Evolutionary conservation across 2,888 invertebrate species (phyloP).

Genomic region (Diaphora mendica): DNA sequence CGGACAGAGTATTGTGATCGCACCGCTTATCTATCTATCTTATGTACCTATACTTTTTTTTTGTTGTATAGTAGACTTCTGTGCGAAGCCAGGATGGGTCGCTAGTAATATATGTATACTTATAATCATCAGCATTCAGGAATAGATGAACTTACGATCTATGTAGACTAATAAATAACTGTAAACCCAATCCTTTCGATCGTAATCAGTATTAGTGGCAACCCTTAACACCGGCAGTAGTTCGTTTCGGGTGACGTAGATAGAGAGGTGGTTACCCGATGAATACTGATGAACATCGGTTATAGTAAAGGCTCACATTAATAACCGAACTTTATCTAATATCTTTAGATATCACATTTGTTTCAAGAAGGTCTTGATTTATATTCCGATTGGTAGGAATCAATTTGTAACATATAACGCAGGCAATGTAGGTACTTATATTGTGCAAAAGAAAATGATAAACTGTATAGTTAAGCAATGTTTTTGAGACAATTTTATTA

Average conservation of each 20-base stretch:
- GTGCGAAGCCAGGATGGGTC: no score
- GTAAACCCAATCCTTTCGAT: neutral
- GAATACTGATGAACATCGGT: conserved; percentile 48
- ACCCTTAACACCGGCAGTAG: conserved; percentile 44
- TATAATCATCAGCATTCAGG: no score
- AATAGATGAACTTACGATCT: neutral
- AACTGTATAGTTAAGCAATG: no score
- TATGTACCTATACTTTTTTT: no score
- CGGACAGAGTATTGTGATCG: no score
- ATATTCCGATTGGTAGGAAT: neutral
- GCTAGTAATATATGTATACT: no score
- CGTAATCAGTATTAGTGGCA: conserved; percentile 2
- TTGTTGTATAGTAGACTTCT: no score
- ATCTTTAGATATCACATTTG: neutral
- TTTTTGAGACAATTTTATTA: neutral
- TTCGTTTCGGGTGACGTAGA: conserved; percentile 46
- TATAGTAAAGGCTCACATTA: neutral
- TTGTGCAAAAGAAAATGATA: no score
- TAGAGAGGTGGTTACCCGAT: conserved; percentile 28
- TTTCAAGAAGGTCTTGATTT: neutral
- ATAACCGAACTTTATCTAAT: conserved; percentile 6
- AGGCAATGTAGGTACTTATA: no score
- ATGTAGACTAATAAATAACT: neutral
- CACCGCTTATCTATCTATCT: no score
- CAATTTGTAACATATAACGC: neutral